Conservation (phyloP, 2,113 vertebrate species). For the Malurus cyaneus region DNA sequence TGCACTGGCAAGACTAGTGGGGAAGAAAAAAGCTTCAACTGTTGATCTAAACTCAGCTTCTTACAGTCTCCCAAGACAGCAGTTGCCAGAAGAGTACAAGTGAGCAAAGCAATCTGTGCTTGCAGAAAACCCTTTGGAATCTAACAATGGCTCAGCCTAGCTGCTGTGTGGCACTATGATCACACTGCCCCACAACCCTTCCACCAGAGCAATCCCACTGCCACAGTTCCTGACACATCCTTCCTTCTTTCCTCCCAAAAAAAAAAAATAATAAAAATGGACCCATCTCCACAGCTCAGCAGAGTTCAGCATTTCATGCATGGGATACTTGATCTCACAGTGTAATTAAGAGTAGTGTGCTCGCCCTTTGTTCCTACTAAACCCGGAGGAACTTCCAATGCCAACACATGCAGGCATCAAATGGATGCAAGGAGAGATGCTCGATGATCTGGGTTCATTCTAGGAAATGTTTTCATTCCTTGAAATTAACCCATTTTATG, state of each 20-base stretch:
- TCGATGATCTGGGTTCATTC: background rate
- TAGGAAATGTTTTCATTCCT: background rate
- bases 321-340: background rate
- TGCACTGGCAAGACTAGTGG: background rate
- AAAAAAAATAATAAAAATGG: background rate
- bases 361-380: background rate
- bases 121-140: background rate
- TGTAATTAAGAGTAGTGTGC: background rate
- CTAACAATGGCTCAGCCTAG: background rate
- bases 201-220: background rate
- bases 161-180: background rate
- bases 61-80: background rate
- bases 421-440: background rate
- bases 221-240: background rate
- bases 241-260: background rate
- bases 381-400: background rate
- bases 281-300: background rate
- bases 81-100: background rate
- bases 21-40: background rate
- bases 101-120: background rate
- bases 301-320: accelerated
- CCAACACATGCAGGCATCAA: background rate
- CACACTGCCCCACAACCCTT: background rate
- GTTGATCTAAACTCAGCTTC: background rate
- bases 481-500: background rate